These are phyloP conservation scores for Microctenopoma lineatum DNA, from an alignment of 2,797 vertebrate species.

Conservation along the genomic window DNA sequence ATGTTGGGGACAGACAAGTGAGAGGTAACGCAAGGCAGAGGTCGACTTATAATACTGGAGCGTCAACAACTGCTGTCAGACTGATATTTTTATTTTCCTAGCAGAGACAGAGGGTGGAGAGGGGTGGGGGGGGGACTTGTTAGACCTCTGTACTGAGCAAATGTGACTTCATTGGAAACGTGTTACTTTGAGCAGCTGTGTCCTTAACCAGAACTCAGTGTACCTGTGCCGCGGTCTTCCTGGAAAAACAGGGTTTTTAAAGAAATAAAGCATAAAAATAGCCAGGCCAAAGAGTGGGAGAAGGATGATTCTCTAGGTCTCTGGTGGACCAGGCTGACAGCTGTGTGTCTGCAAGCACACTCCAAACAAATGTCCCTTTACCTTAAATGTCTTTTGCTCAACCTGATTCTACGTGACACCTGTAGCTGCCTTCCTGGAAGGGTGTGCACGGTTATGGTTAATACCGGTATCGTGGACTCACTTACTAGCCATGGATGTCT, in stretches of 20 bases:
- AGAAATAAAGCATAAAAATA: constrained; percentile 57
- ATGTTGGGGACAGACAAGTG: constrained; percentile 31
- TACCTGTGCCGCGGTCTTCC: constrained; percentile 65
- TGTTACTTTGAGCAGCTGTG: constrained; percentile 56
- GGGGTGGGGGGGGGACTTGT: constrained; percentile 17
- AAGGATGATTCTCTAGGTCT: constrained; percentile 35
- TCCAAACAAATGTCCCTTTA: constrained; percentile 8
- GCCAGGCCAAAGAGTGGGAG: constrained; percentile 11
- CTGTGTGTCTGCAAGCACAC: constrained; percentile 26
- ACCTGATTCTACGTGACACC: constrained; percentile 36
- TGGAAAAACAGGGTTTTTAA: constrained; percentile 49
- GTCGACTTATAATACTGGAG: constrained; percentile 40
- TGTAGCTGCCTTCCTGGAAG: constrained; percentile 51
- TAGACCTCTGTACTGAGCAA: constrained; percentile 56
- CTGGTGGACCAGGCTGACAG: constrained; percentile 29
- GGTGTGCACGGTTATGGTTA: background rate
- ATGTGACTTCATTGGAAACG: constrained; percentile 62
- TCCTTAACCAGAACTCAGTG: constrained; percentile 56
- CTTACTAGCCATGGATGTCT: background rate
- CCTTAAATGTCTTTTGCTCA: constrained; percentile 34
- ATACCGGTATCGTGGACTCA: constrained; percentile 20
- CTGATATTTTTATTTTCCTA: constrained; percentile 60
- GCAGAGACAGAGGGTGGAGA: background rate
- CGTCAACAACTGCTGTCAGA: constrained; percentile 32
- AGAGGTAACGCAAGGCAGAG: constrained; percentile 52